phyloP scores from a whole-genome alignment of 1,140 invertebrate genomes.

The Drosophila malerkotliana region DNA sequence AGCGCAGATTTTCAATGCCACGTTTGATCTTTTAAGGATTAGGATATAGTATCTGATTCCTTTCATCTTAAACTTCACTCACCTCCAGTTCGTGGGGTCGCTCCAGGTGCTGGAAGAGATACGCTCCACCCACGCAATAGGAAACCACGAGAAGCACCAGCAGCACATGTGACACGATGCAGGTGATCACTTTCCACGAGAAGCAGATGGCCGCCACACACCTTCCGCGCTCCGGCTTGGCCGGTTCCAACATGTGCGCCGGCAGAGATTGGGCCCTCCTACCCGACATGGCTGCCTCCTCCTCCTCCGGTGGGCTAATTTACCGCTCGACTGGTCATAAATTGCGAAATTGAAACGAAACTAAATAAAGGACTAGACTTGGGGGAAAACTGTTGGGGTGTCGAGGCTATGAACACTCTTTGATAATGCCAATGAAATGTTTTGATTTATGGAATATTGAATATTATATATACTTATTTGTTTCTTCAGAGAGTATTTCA shows the following conservation, averaged over 20 bases:
- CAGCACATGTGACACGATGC: constrained; percentile 94
- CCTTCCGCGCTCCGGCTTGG: constrained; percentile 72
- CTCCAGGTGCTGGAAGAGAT: constrained; percentile 93
- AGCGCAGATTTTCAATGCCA: constrained; percentile 89
- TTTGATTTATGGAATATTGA: neutral
- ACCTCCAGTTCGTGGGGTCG: constrained; percentile 90
- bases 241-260: constrained; percentile 72
- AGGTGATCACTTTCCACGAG: constrained; percentile 92
- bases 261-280: constrained; percentile 79
- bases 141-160: constrained; percentile 92
- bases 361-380: constrained; percentile 40
- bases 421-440: neutral
- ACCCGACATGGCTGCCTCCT: constrained; percentile 62
- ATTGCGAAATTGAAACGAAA: constrained; percentile 52
- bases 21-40: constrained; percentile 88
- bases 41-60: neutral
- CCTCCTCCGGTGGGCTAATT: constrained; percentile 41
- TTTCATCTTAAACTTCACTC: constrained; percentile 54
- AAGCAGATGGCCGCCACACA: constrained; percentile 86
- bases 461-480: neutral
- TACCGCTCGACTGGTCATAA: constrained; percentile 56
- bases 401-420: constrained; percentile 9
- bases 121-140: constrained; percentile 94
- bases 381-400: neutral
- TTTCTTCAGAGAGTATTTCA: neutral